These are phyloP conservation scores for Dromius quadrimaculatus DNA, from an alignment of 2,888 invertebrate genomes.

Conservation along the genomic window DNA sequence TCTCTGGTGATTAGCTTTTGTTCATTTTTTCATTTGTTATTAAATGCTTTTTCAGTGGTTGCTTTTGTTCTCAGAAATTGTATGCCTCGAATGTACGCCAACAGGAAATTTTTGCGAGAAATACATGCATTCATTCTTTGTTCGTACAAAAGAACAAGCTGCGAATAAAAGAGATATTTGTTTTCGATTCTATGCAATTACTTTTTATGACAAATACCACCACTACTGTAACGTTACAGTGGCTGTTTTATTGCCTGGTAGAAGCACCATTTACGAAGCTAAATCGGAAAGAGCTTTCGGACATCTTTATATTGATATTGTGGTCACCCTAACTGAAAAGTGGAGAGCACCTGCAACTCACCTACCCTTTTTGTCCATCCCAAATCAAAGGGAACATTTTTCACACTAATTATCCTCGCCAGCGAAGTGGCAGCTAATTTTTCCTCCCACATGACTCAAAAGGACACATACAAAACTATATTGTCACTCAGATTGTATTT, in stretches of 20 bases:
- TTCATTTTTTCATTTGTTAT: slow-evolving; percentile 52
- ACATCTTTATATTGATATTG: no score
- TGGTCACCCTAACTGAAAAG: neutral
- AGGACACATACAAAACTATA: neutral
- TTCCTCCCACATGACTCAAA: neutral
- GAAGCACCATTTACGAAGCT: no score
- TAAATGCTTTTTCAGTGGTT: slow-evolving; percentile 51
- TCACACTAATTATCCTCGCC: slow-evolving; percentile 21
- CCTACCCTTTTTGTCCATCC: slow-evolving; percentile 1
- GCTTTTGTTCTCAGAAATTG: slow-evolving; percentile 50
- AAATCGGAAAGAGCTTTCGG: no score
- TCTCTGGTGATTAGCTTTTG: slow-evolving; percentile 52
- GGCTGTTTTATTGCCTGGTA: no score
- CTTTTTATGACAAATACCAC: slow-evolving; percentile 40
- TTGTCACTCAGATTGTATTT: slow-evolving; percentile 4
- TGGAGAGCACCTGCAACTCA: neutral
- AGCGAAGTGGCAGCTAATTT: slow-evolving; percentile 31
- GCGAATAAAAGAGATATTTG: slow-evolving; percentile 49
- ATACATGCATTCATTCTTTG: slow-evolving; percentile 45
- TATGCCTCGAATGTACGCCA: slow-evolving; percentile 39
- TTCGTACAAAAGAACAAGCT: no score
- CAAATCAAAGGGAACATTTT: slow-evolving; percentile 14
- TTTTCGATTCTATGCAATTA: slow-evolving; percentile 48
- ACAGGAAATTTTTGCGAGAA: slow-evolving; percentile 37
- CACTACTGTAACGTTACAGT: no score